A percentile compares a stretch with the other conserved stretches of the same genome.
These are phyloP conservation scores for Parnassius orleans DNA, from an alignment of 2,888 invertebrate genomes.

Conservation along the genomic window DNA sequence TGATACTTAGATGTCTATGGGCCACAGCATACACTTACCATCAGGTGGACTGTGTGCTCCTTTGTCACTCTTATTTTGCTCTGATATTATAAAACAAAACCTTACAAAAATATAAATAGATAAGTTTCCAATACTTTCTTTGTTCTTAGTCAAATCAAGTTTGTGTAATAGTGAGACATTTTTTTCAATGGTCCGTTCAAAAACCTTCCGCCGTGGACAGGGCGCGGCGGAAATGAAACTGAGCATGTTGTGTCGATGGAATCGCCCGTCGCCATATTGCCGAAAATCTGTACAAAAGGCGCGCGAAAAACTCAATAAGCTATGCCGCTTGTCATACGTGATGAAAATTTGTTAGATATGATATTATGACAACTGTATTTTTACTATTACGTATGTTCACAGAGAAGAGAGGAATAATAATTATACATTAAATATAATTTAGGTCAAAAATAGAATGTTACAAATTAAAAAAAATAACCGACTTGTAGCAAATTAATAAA, in stretches of 20 bases:
- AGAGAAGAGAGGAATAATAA: too few species aligned
- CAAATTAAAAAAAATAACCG: too few species aligned
- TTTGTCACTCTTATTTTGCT: too few species aligned
- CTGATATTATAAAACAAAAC: too few species aligned
- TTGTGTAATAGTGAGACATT: slow-evolving; percentile 75
- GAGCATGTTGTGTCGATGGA: slow-evolving; percentile 63
- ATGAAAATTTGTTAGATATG: background rate
- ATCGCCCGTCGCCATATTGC: slow-evolving; percentile 61
- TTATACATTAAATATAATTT: too few species aligned
- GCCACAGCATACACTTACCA: too few species aligned
- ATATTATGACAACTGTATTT: too few species aligned
- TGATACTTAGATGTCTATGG: too few species aligned
- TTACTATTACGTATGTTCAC: too few species aligned
- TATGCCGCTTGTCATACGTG: slow-evolving; percentile 27
- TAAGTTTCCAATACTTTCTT: slow-evolving; percentile 30
- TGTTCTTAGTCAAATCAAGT: slow-evolving; percentile 71
- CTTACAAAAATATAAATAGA: slow-evolving; percentile 28
- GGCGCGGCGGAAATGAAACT: slow-evolving; percentile 69
- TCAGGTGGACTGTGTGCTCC: too few species aligned
- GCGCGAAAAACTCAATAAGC: slow-evolving; percentile 39
- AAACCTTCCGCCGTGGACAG: slow-evolving; percentile 58
- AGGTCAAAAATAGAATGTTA: too few species aligned
- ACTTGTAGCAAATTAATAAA: background rate
- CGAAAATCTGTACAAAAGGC: slow-evolving; percentile 37
- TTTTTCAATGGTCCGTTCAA: slow-evolving; percentile 65